Base-by-base conservation (phyloP, 2,113 vertebrate genomes). In the Myanophis thanlyinensis region DNA sequence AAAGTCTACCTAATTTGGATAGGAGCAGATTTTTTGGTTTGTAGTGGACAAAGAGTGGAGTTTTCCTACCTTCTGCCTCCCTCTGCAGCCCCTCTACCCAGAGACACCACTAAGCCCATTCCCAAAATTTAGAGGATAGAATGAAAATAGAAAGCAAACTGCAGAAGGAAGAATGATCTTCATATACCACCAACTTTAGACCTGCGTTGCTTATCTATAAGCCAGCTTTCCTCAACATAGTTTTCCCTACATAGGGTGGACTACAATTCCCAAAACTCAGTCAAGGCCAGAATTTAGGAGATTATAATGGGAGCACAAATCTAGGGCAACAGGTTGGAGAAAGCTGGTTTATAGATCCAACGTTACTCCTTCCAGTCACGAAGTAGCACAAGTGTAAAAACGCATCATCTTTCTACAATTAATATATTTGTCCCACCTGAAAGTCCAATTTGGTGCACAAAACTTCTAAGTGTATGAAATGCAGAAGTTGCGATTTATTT, bases 331-430 rank as follows among this genome's bases (percentile, higher is more conserved):
- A 44, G 73, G 7, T 80, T 40, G 73, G 35, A 80, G 73, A 40
- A 80, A 80, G 95, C 93, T 89, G 49, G 92, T 92, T 91, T 94
- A 67, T 84, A 89, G 35, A 88, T 30, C 90, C 47, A 80, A n/a
- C 91, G 95, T 95, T 96, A 59, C 93, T 95, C 52, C 95, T 95
- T 94, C 25, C 88, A 93, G 93, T 89, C 89, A 96, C 56, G 95
- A 84, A 93, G 94, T 91, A 93, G 73, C 93, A 54, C 94, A 91
- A 86, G 94, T 96, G 89, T 46, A 93, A 95, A 96, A 96, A 96
- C 92, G 95, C 95, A 94, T 46, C 49, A 92, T 85, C 92, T 80
- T 44, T 80, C 73, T 44, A 40, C 73, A 80, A 95, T 94, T 48
- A 35, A 90, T 91, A 80, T 85, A 85, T 67, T 95, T 92, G 92